Percentiles rank a stretch among this genome's conserved stretches.
phyloP scores from a whole-genome alignment of 2,113 vertebrate species.

The Lathamus discolor region DNA sequence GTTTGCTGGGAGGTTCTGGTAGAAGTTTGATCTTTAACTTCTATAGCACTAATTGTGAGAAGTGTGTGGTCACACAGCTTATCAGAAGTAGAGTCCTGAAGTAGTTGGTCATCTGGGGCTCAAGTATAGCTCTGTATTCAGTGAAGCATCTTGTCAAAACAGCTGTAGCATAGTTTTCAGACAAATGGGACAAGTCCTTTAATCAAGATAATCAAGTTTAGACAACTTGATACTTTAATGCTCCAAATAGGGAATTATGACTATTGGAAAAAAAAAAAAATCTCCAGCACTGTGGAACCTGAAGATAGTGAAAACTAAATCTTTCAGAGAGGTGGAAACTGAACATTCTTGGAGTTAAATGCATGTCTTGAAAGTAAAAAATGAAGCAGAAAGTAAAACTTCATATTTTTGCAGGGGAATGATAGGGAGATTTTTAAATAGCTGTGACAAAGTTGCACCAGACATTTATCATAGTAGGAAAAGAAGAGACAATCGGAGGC shows the following conservation, averaged over 20 bases:
- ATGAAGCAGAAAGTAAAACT: neutral
- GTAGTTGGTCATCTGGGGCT: neutral
- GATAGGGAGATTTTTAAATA: neutral
- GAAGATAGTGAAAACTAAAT: neutral
- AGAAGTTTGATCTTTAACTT: neutral
- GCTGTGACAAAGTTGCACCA: neutral
- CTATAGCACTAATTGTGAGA: neutral
- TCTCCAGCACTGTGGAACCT: neutral
- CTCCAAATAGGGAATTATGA: neutral
- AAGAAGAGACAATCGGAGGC: neutral
- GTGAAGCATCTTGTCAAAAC: neutral
- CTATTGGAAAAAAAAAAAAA: neutral
- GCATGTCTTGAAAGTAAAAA: neutral
- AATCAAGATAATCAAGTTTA: neutral
- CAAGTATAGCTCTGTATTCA: neutral
- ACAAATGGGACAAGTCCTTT: neutral
- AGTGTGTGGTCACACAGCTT: rapidly evolving
- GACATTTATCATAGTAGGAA: neutral
- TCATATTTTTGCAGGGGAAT: neutral
- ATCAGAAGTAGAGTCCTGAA: neutral
- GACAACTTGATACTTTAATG: neutral
- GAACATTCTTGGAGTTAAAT: neutral
- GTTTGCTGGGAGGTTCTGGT: neutral
- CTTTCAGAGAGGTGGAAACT: neutral
- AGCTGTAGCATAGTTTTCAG: neutral